Evolutionary conservation across 2,888 invertebrate genomes (phyloP).

Genomic region (Dicranocentrus wangi): DNA sequence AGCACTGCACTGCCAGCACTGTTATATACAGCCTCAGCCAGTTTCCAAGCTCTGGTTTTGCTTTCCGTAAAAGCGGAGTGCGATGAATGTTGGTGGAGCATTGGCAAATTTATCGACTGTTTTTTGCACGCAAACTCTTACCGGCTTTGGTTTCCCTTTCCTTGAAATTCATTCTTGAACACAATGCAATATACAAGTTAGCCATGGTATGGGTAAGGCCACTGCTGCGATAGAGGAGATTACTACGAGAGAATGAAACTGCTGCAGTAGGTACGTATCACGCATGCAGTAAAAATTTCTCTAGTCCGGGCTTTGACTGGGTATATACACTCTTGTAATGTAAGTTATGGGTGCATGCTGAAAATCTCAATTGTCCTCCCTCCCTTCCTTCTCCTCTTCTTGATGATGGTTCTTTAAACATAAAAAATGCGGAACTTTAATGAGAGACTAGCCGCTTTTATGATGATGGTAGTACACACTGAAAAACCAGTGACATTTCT

Average conservation of each 20-base stretch:
- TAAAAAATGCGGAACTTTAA: neutral
- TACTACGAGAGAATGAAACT: conserved; percentile 3
- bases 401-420: neutral
- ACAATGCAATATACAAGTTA: conserved; percentile 10
- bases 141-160: conserved; percentile 39
- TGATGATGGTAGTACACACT: neutral
- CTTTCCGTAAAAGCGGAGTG: neutral
- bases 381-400: neutral
- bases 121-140: conserved; percentile 69
- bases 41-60: neutral
- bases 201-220: neutral
- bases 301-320: no score
- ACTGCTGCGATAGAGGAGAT: neutral
- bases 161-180: conserved; percentile 30
- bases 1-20: neutral
- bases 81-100: conserved; percentile 11
- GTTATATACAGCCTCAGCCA: neutral
- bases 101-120: conserved; percentile 70
- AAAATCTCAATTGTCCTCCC: neutral
- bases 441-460: neutral
- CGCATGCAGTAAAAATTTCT: conserved; percentile 9
- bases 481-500: neutral
- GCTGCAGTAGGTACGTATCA: conserved; percentile 2
- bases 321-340: neutral
- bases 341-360: neutral